Percentiles rank a stretch among this genome's conserved stretches.
Conservation (phyloP, 2,797 vertebrate species). For the Periophthalmus magnuspinnatus region DNA sequence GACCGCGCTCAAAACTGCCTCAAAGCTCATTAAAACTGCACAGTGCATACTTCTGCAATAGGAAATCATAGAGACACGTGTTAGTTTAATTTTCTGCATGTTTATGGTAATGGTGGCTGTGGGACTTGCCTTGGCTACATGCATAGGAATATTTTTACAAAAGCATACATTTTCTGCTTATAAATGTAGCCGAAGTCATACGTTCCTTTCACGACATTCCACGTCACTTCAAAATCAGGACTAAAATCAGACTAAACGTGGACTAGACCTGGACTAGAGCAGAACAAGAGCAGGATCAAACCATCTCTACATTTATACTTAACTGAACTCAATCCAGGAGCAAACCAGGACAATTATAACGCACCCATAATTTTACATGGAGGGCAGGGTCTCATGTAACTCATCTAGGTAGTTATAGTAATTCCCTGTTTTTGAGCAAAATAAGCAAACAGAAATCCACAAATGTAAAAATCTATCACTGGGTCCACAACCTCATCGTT, state of each 20-base stretch:
- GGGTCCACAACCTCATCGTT: not conserved
- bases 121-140: not conserved
- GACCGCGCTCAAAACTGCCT: slow-evolving; percentile 53
- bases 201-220: not conserved
- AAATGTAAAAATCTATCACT: not conserved
- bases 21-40: slow-evolving; percentile 57
- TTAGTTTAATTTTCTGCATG: slow-evolving; percentile 23
- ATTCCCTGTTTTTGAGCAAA: not conserved
- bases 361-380: not conserved
- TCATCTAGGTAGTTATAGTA: no score
- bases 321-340: no score
- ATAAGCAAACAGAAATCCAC: not conserved
- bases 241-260: not conserved
- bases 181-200: not conserved
- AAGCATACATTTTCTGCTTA: not conserved
- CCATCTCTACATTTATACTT: no score
- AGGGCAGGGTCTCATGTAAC: no score
- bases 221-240: not conserved
- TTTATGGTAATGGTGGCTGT: slow-evolving; percentile 20
- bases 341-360: not conserved
- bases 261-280: not conserved
- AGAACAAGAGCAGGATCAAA: not conserved
- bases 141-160: no score
- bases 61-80: slow-evolving; percentile 34
- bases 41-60: slow-evolving; percentile 33